These are phyloP conservation scores for Hippocampus comes DNA, from an alignment of 2,113 vertebrate species.

Conservation along the genomic window DNA sequence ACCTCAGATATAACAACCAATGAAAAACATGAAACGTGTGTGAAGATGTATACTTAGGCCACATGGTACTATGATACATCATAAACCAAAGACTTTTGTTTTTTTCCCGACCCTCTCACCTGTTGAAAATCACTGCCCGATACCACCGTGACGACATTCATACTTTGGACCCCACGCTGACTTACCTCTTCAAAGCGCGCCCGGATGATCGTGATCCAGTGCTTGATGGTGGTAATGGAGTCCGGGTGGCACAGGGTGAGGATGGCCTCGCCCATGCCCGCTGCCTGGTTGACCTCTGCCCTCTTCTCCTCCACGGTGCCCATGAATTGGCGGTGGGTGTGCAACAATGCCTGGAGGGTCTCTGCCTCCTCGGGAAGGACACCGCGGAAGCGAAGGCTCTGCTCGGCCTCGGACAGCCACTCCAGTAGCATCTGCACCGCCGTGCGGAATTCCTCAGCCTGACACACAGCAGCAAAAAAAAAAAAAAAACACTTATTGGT, in stretches of 20 bases:
- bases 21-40: no score
- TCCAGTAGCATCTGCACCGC: conserved; percentile 90
- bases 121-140: background rate
- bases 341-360: conserved; percentile 85
- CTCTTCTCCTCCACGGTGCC: conserved; percentile 94
- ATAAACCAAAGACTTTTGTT: no score
- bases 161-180: background rate
- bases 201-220: conserved; percentile 99
- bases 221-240: conserved; percentile 97
- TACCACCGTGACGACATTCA: background rate
- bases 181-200: conserved; percentile 94
- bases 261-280: conserved; percentile 90
- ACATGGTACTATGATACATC: no score
- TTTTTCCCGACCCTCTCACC: no score
- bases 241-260: conserved; percentile 88
- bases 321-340: conserved; percentile 92
- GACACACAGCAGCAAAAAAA: conserved; percentile 5
- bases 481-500: background rate
- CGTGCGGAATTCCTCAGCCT: conserved; percentile 93
- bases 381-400: conserved; percentile 92
- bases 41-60: no score
- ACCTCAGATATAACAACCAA: no score
- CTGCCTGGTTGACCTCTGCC: conserved; percentile 83
- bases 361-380: conserved; percentile 92
- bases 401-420: conserved; percentile 97